phyloP scores from a whole-genome alignment of 2,888 invertebrate species.

The Trissolcus japonicus region DNA sequence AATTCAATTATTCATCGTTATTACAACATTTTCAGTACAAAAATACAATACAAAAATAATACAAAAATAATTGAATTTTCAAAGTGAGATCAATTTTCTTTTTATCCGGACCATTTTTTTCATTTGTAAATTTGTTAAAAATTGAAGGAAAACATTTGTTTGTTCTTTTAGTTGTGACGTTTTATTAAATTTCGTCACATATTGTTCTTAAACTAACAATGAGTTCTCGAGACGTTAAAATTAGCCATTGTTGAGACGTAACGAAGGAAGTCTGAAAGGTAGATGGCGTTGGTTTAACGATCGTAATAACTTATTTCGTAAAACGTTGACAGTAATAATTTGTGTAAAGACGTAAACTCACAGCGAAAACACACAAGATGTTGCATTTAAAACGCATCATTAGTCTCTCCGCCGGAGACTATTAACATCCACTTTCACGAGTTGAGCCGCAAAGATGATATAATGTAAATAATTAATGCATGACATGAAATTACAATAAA shows the following conservation, averaged over 20 bases:
- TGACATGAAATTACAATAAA: conserved; percentile 42
- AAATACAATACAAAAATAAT: too few relatives aligned
- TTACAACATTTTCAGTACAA: too few relatives aligned
- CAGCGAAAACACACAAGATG: conserved; percentile 47
- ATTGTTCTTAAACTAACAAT: conserved; percentile 2
- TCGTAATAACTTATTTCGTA: conserved; percentile 34
- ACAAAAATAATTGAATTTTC: too few relatives aligned
- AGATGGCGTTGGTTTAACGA: conserved; percentile 47
- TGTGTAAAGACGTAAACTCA: conserved; percentile 42
- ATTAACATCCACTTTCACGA: conserved; percentile 52
- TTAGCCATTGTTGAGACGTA: conserved; percentile 44
- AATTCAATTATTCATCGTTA: neutral
- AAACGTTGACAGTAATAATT: conserved; percentile 44
- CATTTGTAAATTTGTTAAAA: neutral
- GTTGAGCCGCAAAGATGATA: conserved; percentile 38
- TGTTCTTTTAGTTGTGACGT: too few relatives aligned
- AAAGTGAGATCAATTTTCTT: neutral
- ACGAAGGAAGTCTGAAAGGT: conserved; percentile 40
- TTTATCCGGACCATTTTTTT: neutral
- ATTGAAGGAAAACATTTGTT: too few relatives aligned
- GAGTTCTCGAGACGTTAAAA: conserved; percentile 17
- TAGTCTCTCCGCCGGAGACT: conserved; percentile 43
- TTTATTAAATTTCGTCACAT: too few relatives aligned
- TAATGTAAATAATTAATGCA: conserved; percentile 49
- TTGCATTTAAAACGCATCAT: conserved; percentile 52